Base-by-base conservation (phyloP, 1,140 invertebrate genomes). In the Papilio helenus region DNA sequence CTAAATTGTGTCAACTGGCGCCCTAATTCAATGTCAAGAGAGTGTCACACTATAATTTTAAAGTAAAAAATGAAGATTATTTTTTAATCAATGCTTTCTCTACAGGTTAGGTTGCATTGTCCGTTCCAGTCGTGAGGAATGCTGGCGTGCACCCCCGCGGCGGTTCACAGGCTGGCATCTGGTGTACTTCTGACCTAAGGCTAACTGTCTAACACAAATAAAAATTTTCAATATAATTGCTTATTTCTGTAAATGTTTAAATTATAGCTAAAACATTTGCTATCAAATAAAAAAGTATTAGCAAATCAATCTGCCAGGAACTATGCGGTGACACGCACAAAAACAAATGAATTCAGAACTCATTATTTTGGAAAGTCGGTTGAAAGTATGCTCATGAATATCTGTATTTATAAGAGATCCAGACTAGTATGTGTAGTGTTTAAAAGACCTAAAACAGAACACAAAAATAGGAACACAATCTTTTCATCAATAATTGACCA, bases 81-180 rank as follows among this genome's bases (percentile, higher is more conserved):
- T 34, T 39, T 39, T 8, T 39, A 39, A 39, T 26, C 23, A 29
- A 4, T 26, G 55, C 58, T 61, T 61, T 23, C 10, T 61, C 58
- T 23, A 26, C 3, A 29, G 20, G 14, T 29, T 61, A 61, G 20
- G 8, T 61, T 26, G 23, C n/a, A 18, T 12, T 42, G 68, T 72
- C 18, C 7, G 42, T 73, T 61, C 9, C 39, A 46, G 8, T 42
- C 72, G 42, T 42, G 10, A 44, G n/a, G 72, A 73, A 49, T 46
- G 42, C 20, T 73, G 42, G 72, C 42, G 72, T 73, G 72, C 7
- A 16, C 16, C 42, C 72, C 34, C 20, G 72, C n/a, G 39, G 72
- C 42, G 18, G 72, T 73, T 73, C 42, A 42, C 72, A 73, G 34
- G 18, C 39, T 8, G 3, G 42, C 72, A 73, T 73, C 72, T 73